These are phyloP conservation scores for Stenolophus ochropezus DNA, from an alignment of 2,888 invertebrate species.

Conservation along the genomic window DNA sequence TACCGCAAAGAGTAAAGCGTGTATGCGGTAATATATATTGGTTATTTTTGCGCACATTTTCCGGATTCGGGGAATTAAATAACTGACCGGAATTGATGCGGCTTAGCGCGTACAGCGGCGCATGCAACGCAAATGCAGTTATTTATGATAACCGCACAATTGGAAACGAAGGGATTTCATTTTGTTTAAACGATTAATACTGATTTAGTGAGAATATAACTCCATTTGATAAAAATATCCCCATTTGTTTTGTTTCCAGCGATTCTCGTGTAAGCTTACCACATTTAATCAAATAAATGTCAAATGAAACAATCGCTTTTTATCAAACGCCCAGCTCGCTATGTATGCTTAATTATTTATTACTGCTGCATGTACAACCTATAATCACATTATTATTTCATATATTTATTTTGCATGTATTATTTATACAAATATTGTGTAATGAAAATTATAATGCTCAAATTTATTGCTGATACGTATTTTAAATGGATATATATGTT, in stretches of 20 bases:
- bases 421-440: slow-evolving; percentile 47
- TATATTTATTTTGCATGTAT: slow-evolving; percentile 39
- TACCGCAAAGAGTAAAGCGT: slow-evolving; percentile 13
- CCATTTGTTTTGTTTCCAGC: slow-evolving; percentile 44
- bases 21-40: slow-evolving; percentile 31
- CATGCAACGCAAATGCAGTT: slow-evolving; percentile 53
- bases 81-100: slow-evolving; percentile 59
- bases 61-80: slow-evolving; percentile 51
- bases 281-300: slow-evolving; percentile 59
- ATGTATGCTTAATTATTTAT: slow-evolving; percentile 40
- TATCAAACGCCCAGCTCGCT: slow-evolving; percentile 8
- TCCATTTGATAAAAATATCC: slow-evolving; percentile 50
- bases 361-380: neutral
- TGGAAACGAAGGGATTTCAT: slow-evolving; percentile 46
- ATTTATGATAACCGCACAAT: slow-evolving; percentile 60
- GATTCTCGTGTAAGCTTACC: slow-evolving; percentile 54
- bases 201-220: slow-evolving; percentile 59
- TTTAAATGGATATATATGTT: slow-evolving; percentile 6
- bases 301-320: slow-evolving; percentile 55
- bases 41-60: slow-evolving; percentile 51
- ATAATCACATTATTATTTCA: slow-evolving; percentile 41
- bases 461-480: slow-evolving; percentile 31
- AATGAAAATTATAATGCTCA: slow-evolving; percentile 45
- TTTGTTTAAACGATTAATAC: slow-evolving; percentile 60
- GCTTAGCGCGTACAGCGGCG: slow-evolving; percentile 46